Conservation (phyloP, 1,140 invertebrate species). For the Ceratina japonica region DNA sequence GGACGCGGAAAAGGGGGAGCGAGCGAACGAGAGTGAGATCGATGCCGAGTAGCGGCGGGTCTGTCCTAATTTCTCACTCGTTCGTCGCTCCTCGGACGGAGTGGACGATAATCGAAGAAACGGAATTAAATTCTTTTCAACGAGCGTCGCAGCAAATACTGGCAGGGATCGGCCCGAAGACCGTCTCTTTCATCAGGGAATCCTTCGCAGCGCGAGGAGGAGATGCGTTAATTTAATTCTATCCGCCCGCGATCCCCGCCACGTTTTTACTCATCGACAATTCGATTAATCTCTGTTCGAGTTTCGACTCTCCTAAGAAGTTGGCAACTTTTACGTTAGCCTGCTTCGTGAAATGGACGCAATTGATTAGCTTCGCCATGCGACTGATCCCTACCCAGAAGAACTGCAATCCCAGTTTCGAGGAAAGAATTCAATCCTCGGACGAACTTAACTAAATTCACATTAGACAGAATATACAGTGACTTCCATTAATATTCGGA, state of each 20-base stretch:
- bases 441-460: too few relatives aligned
- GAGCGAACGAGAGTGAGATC: constrained; percentile 24
- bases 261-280: neutral
- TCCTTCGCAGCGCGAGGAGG: neutral
- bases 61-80: constrained; percentile 49
- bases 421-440: too few relatives aligned
- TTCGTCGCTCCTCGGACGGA: neutral
- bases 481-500: too few relatives aligned
- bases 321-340: neutral
- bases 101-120: constrained; percentile 20
- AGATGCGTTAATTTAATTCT: constrained; percentile 30
- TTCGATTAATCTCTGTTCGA: constrained; percentile 20
- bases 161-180: too few relatives aligned
- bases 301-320: neutral
- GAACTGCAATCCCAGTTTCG: too few relatives aligned
- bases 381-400: too few relatives aligned
- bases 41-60: constrained; percentile 34
- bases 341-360: neutral
- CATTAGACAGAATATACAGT: too few relatives aligned
- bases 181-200: neutral
- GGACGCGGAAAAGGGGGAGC: neutral
- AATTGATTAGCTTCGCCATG: neutral
- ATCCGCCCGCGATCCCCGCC: neutral
- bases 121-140: constrained; percentile 41
- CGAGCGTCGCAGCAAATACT: constrained; percentile 38